Evolutionary conservation across 2,113 vertebrate species (phyloP).

Genomic region (Meleagris gallopavo): DNA sequence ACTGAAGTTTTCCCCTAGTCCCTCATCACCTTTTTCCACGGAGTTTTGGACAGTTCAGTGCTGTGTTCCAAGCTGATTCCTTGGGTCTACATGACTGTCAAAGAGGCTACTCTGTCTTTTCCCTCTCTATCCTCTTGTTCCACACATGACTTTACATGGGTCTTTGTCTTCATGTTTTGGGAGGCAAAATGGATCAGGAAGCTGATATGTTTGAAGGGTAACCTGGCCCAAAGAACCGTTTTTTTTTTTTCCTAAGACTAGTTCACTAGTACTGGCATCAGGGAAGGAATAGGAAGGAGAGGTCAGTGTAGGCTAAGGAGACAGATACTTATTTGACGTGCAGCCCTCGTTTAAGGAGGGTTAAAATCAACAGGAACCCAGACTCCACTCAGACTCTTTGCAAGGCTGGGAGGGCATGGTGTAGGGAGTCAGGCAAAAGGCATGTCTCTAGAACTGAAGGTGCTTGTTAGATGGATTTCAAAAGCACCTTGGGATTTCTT

Average conservation of each 20-base stretch:
- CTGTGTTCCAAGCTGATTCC: not conserved
- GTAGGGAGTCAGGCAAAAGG: not conserved
- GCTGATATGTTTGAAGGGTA: not conserved
- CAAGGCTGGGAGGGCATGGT: not conserved
- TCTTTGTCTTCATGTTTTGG: not conserved
- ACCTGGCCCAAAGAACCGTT: not conserved
- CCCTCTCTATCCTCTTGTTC: not conserved
- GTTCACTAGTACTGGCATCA: not conserved
- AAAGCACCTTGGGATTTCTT: not conserved
- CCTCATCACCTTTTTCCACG: not conserved
- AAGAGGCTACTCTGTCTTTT: not conserved
- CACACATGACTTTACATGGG: not conserved
- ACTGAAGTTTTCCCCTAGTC: not conserved
- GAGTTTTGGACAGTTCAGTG: not conserved
- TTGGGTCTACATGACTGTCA: not conserved
- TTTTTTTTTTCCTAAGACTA: not conserved
- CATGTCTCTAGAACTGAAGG: not conserved
- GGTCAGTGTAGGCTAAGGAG: not conserved
- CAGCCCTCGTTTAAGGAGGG: not conserved
- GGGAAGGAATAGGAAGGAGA: not conserved
- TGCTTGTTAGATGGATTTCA: not conserved
- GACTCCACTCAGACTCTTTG: not conserved
- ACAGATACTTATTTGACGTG: not conserved
- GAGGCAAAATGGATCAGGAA: fast-evolving
- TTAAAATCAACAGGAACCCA: not conserved